Base-by-base conservation (phyloP, 1,140 invertebrate genomes). In the Lepidurus apus region DNA sequence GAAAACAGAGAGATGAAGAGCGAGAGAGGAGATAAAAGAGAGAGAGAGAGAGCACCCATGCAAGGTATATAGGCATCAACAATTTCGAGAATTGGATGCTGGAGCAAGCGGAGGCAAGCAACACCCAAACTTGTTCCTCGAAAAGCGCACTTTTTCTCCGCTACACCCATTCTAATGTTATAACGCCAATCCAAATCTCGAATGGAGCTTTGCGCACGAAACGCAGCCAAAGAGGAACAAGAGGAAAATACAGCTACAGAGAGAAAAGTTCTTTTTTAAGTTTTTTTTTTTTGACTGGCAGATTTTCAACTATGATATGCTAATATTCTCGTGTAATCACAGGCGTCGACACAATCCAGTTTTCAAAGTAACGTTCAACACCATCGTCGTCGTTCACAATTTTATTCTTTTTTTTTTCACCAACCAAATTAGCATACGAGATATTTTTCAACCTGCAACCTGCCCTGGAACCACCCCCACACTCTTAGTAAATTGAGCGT, bases 321-420 rank as follows among this genome's bases (percentile, higher is more conserved):
- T 65, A 65, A 65, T 65, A 17, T 65, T 65, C n/a, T 65, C 53
- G 53, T 65, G 53, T 65, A 65, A 65, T 65, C 53, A 65, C 53
- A 65, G 53, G 53, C 53, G 53, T 65, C 53, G 53, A 65, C 53
- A 65, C 53, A 65, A 65, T 65, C 53, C 53, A 65, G 53, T 65
- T 65, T 65, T 9, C 17, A 21, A 21, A 65, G 21, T 65, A 65
- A 21, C 53, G 53, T 65, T 65, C 53, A 65, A 65, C 53, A 65
- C 53, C 53, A 65, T 65, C 53, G 21, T 65, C 53, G 53, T 65
- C 53, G 53, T 65, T 65, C 53, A 65, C 21, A 65, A 21, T n/a
- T 65, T 65, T 9, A 13, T 7, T 13, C 53, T 21, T 65, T 65
- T 65, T 65, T 65, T 9, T 21, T 65, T 34, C 4, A 34, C 3